A percentile compares a stretch with the other conserved stretches of the same genome.
Conservation (phyloP, 1,140 invertebrate genomes). For the Neotoxoptera formosana region DNA sequence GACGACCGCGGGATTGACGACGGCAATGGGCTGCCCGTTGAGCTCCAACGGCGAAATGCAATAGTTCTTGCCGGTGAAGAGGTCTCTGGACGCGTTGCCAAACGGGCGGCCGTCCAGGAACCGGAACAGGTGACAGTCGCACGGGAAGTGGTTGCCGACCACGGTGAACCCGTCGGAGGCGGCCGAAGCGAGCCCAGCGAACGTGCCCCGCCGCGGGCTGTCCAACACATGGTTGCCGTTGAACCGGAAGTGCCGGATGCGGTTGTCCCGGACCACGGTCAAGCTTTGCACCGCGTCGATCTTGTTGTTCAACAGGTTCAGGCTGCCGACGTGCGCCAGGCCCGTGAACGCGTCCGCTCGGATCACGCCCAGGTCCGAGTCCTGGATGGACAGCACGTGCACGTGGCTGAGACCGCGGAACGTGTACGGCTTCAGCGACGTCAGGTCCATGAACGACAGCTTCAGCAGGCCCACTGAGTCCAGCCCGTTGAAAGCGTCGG, state of each 20-base stretch:
- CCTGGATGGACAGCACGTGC: constrained; percentile 75
- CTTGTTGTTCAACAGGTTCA: constrained; percentile 83
- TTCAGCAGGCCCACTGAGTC: constrained; percentile 79
- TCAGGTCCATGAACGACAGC: constrained; percentile 81
- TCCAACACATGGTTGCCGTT: constrained; percentile 83
- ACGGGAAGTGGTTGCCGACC: constrained; percentile 81
- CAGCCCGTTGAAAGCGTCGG: constrained; percentile 80
- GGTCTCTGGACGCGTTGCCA: constrained; percentile 66
- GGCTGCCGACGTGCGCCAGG: constrained; percentile 71
- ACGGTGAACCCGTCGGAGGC: constrained; percentile 74
- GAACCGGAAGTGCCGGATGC: constrained; percentile 73
- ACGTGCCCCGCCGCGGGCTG: constrained; percentile 69
- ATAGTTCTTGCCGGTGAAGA: constrained; percentile 79
- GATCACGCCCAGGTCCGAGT: constrained; percentile 80
- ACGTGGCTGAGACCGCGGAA: constrained; percentile 80
- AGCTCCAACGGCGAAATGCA: constrained; percentile 85
- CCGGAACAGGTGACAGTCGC: constrained; percentile 80
- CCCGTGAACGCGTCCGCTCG: constrained; percentile 76
- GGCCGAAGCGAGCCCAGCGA: constrained; percentile 70
- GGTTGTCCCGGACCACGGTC: constrained; percentile 72
- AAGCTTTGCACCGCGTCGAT: constrained; percentile 80
- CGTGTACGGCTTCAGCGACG: constrained; percentile 72
- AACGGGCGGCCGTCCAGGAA: constrained; percentile 76
- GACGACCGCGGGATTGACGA: constrained; percentile 66
- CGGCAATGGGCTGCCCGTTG: constrained; percentile 76